Evolutionary conservation across 2,888 invertebrate species (phyloP).

Genomic region (Mechanitis messenoides): DNA sequence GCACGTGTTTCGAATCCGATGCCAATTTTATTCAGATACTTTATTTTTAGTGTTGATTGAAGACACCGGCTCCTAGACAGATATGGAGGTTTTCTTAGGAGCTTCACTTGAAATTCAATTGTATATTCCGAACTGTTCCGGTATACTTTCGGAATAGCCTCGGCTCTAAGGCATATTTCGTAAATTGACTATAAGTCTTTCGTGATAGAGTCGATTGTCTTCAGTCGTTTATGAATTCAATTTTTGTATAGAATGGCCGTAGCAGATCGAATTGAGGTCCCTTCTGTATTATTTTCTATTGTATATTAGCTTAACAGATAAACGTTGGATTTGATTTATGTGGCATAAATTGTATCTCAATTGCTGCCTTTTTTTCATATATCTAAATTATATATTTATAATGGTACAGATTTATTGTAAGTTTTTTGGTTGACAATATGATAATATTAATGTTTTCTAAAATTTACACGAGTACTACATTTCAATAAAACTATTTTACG

Average conservation of each 20-base stretch:
- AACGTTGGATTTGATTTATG: conserved; percentile 14
- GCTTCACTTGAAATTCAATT: conserved; percentile 42
- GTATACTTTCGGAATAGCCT: conserved; percentile 40
- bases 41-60: conserved; percentile 72
- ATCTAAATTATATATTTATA: no score
- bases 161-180: conserved; percentile 47
- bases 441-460: no score
- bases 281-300: conserved; percentile 19
- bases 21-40: conserved; percentile 55
- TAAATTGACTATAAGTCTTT: conserved; percentile 52
- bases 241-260: conserved; percentile 30
- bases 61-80: conserved; percentile 44
- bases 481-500: no score
- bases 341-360: not conserved
- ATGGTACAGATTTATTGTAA: no score
- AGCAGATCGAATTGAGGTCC: conserved; percentile 18
- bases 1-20: conserved; percentile 71
- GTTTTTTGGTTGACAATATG: no score
- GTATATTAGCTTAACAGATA: conserved; percentile 11
- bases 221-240: conserved; percentile 49
- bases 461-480: no score
- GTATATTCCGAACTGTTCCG: conserved; percentile 37
- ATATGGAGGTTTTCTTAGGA: conserved; percentile 42
- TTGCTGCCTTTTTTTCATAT: not conserved
- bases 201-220: conserved; percentile 48